Percentiles rank a stretch among this genome's conserved stretches.
Conservation (phyloP, 2,888 invertebrate species). For the Xylota segnis region DNA sequence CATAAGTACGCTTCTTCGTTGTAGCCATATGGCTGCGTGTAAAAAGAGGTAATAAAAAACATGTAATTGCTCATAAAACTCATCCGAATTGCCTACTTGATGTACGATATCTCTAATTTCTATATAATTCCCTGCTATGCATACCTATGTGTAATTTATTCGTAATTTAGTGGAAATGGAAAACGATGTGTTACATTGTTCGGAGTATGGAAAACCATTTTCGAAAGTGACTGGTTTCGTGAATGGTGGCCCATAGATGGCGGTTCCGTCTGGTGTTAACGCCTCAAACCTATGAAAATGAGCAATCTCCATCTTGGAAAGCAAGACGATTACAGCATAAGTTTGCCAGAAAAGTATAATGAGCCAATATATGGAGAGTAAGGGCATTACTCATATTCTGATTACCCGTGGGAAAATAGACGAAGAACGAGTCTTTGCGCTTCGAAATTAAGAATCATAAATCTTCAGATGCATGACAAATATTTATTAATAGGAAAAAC, state of each 20-base stretch:
- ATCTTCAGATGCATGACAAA: not conserved
- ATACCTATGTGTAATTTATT: conserved; percentile 1
- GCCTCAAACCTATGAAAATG: not conserved
- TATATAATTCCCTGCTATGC: conserved; percentile 22
- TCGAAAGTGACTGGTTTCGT: not conserved
- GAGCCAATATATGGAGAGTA: not conserved
- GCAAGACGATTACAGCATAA: not conserved
- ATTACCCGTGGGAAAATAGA: conserved; percentile 3
- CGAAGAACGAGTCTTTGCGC: not conserved
- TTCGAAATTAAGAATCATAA: not conserved
- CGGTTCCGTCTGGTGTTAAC: not conserved
- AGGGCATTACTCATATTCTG: not conserved
- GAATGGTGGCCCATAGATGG: no score
- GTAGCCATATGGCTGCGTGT: not conserved
- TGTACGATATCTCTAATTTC: conserved; percentile 33
- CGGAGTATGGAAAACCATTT: not conserved
- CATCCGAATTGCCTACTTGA: conserved; percentile 21
- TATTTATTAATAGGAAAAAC: not conserved
- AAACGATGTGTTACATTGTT: no score
- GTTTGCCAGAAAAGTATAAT: not conserved
- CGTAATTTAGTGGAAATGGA: conserved; percentile 3
- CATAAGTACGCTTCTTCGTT: not conserved
- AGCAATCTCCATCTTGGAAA: not conserved
- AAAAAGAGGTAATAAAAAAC: conserved; percentile 21
- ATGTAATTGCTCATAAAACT: conserved; percentile 27